A percentile compares a stretch with the other conserved stretches of the same genome.
Evolutionary conservation across 2,113 vertebrate species (phyloP).

Genomic region (Gavia stellata): DNA sequence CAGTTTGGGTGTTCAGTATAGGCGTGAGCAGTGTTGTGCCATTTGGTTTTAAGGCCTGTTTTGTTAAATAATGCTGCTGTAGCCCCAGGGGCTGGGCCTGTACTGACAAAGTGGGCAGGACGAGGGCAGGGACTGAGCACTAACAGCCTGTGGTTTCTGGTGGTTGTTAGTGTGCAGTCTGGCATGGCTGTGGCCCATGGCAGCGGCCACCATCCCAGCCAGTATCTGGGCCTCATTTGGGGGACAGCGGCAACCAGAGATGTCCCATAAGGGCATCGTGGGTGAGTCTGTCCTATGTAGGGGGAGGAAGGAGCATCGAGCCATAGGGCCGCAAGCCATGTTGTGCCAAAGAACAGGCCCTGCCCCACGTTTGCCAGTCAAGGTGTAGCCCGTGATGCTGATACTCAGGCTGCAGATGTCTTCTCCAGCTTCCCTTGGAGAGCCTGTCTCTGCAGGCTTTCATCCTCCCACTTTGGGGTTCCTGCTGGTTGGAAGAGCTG

Average conservation of each 20-base stretch:
- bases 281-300: too few relatives aligned
- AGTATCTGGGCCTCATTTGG: neutral
- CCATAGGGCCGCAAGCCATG: neutral
- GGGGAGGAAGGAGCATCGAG: neutral
- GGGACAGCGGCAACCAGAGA: neutral
- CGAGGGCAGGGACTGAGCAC: neutral
- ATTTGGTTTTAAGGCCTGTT: neutral
- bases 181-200: neutral
- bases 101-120: neutral
- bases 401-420: neutral
- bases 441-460: neutral
- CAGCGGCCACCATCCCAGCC: neutral
- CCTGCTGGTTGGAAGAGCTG: neutral
- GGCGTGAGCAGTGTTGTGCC: accelerated
- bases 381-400: neutral
- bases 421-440: neutral
- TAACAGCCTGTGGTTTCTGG: neutral
- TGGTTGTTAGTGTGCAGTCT: neutral
- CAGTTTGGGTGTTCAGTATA: neutral
- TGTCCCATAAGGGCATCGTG: accelerated
- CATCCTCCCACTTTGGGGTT: neutral
- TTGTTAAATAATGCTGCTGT: neutral
- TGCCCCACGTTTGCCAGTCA: neutral
- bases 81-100: too few relatives aligned
- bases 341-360: neutral